A percentile compares a stretch with the other conserved stretches of the same genome.
Evolutionary conservation across 2,113 vertebrate species (phyloP).

Genomic region (Nibea albiflora): DNA sequence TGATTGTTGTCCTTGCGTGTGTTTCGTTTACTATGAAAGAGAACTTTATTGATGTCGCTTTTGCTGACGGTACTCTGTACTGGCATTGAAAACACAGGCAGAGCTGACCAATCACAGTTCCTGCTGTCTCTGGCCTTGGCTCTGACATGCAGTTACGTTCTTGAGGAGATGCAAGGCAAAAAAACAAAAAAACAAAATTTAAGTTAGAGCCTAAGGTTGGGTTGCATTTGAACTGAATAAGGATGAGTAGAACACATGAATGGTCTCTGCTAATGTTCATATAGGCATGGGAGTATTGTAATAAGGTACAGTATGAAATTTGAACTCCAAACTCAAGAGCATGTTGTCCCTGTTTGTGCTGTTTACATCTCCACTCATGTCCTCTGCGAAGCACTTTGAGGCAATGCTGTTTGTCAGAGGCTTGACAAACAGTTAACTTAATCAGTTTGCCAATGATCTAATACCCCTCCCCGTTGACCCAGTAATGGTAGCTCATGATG

Average conservation of each 20-base stretch:
- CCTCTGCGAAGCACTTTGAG: slow-evolving; percentile 8
- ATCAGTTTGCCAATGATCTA: slow-evolving; percentile 70
- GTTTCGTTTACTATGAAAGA: background rate
- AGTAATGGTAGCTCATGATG: slow-evolving; percentile 59
- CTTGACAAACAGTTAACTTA: slow-evolving; percentile 63
- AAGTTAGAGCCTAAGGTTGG: background rate
- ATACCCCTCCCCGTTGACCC: slow-evolving; percentile 56
- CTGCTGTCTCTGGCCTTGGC: background rate
- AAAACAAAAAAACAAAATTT: background rate
- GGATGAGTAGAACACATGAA: background rate
- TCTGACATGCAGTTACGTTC: background rate
- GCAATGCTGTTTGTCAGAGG: slow-evolving; percentile 41
- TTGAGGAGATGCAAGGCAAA: too few relatives aligned
- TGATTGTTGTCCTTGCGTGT: background rate
- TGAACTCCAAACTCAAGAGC: background rate
- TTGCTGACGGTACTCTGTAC: background rate
- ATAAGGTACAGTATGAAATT: background rate
- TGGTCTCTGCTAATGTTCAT: background rate
- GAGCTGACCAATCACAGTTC: background rate
- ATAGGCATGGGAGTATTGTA: background rate
- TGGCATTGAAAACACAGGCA: background rate
- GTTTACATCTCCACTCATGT: slow-evolving; percentile 5
- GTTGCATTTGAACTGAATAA: background rate
- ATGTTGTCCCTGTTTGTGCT: background rate
- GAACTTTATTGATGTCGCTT: background rate